A percentile compares a stretch with the other conserved stretches of the same genome.
Evolutionary conservation across 2,113 vertebrate species (phyloP).

Genomic region (Cheirogaleus medius): DNA sequence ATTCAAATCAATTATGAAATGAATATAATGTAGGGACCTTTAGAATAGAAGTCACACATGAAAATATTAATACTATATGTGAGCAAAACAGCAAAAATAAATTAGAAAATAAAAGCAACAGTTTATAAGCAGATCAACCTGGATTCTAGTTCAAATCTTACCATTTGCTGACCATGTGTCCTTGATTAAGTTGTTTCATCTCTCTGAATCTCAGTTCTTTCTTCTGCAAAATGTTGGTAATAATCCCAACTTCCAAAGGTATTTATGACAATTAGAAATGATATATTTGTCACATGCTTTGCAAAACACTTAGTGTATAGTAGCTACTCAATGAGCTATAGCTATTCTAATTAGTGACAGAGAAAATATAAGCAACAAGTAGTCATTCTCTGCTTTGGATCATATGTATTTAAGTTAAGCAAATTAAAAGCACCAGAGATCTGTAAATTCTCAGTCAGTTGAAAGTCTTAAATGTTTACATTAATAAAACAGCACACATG

Average conservation of each 20-base stretch:
- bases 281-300: not conserved
- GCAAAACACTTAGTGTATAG: not conserved
- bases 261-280: not conserved
- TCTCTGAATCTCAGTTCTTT: not conserved
- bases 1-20: not conserved
- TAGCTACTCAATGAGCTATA: not conserved
- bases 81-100: not conserved
- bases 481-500: too few relatives aligned
- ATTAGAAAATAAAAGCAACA: not conserved
- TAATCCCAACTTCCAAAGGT: not conserved
- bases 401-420: not conserved
- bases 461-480: not conserved
- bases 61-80: not conserved
- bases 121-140: not conserved
- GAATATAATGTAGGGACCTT: not conserved
- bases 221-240: not conserved
- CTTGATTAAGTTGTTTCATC: not conserved
- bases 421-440: not conserved
- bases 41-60: not conserved
- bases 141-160: not conserved
- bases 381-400: not conserved
- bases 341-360: not conserved
- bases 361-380: not conserved
- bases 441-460: not conserved
- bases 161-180: not conserved